Evolutionary conservation across 2,113 vertebrate species (phyloP).

Genomic region (Sinocyclocheilus anshuiensis): DNA sequence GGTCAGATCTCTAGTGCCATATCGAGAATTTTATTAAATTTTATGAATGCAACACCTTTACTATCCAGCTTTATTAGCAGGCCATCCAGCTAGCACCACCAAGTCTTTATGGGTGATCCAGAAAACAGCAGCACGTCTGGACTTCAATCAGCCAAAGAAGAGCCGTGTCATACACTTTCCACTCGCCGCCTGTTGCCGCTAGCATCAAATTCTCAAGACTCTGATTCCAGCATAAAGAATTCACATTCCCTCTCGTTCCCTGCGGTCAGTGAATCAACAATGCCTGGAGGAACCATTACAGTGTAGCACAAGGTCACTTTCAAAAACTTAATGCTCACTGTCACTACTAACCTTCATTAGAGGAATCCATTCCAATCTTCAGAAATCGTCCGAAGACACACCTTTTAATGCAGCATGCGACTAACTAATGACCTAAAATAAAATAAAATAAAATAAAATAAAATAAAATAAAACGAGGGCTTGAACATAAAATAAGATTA

Average conservation of each 20-base stretch:
- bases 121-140: not conserved
- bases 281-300: not conserved
- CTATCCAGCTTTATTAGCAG: not conserved
- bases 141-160: conserved; percentile 7
- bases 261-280: conserved; percentile 4
- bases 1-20: not conserved
- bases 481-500: too few relatives aligned
- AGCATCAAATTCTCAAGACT: not conserved
- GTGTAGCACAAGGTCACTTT: not conserved
- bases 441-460: not conserved
- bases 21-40: not conserved
- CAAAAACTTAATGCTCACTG: not conserved
- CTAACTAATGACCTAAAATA: not conserved
- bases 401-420: not conserved
- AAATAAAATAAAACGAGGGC: too few relatives aligned
- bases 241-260: not conserved
- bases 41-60: not conserved
- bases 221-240: not conserved
- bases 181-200: not conserved
- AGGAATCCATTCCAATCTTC: not conserved
- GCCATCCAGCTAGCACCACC: not conserved
- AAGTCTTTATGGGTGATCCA: not conserved
- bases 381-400: not conserved
- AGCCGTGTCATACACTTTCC: not conserved
- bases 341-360: not conserved